Conservation (phyloP, 2,888 invertebrate genomes). For the Phrixothrix hirtus region DNA sequence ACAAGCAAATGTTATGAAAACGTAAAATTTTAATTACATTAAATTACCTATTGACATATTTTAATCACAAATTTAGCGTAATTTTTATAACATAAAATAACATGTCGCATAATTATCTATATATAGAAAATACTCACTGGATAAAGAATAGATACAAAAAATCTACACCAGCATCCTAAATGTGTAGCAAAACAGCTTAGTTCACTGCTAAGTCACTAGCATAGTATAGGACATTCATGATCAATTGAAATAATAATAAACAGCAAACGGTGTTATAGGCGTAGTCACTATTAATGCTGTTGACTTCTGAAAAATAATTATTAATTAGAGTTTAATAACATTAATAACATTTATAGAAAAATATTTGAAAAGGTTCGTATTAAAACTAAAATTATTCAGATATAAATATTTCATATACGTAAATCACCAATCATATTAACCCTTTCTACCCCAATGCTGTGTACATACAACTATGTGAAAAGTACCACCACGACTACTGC, state of each 20-base stretch:
- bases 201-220: constrained; percentile 39
- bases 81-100: constrained; percentile 25
- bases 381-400: no score
- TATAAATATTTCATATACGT: no score
- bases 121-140: constrained; percentile 37
- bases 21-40: constrained; percentile 13
- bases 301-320: constrained; percentile 20
- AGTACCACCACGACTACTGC: no score
- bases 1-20: constrained; percentile 10
- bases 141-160: constrained; percentile 34
- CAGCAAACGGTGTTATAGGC: constrained; percentile 38
- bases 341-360: no score
- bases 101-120: constrained; percentile 32
- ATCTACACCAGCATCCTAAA: constrained; percentile 34
- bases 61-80: constrained; percentile 30
- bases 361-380: no score
- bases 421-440: no score
- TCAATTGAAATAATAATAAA: constrained; percentile 38
- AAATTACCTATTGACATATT: constrained; percentile 17
- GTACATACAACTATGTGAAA: no score
- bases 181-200: constrained; percentile 34
- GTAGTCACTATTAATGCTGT: constrained; percentile 34
- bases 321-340: neutral
- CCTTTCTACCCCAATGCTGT: no score
- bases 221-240: constrained; percentile 37